Base-by-base conservation (phyloP, 2,797 vertebrate species). In the Synaphobranchus kaupii region DNA sequence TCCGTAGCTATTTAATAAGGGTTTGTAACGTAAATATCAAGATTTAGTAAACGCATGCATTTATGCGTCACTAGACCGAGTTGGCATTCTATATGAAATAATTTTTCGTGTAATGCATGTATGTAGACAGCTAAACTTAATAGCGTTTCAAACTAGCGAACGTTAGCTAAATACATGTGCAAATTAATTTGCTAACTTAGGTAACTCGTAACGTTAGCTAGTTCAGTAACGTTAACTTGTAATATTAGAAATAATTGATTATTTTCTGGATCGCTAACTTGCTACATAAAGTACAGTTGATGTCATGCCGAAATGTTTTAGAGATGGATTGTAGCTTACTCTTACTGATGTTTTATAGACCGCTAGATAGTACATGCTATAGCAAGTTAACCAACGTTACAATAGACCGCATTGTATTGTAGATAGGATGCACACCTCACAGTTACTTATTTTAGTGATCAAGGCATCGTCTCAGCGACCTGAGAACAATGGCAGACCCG, bases 401-500 rank as follows among this genome's bases (percentile, higher is more conserved):
- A 71, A 7, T 17, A 60, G 20, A 60, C 8, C 7, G 25, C 25
- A 66, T n/a, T 66, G 28, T 63, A 63, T 25, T 22, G 6, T 4
- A 22, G 7, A 9, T 44, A 39, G 73, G 6, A 80, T 44, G 34
- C 76, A 47, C 44, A 44, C 9, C 48, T 82, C 20, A 83, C 81
- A 50, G 50, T 20, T 31, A 17, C 50, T 4, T 34, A 54, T 50
- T 56, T 83, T 52, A 54, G 78, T 56, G 47, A 25, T 82, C 28
- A 83, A 31, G 52, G 12, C 6, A 12, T n/a, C 25, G 56, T 63
- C 22, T 25, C 58, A 68, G 28, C n/a, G 25, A 39, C 17, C 25
- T 12, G 52, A 54, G 71, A 56, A 60, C 66, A 48, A 97, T 97
- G 96, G 96, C 96, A 39, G 96, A 97, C 87, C 96, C 96, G 78